Evolutionary conservation across 2,113 vertebrate genomes (phyloP).

Genomic region (Passer domesticus): DNA sequence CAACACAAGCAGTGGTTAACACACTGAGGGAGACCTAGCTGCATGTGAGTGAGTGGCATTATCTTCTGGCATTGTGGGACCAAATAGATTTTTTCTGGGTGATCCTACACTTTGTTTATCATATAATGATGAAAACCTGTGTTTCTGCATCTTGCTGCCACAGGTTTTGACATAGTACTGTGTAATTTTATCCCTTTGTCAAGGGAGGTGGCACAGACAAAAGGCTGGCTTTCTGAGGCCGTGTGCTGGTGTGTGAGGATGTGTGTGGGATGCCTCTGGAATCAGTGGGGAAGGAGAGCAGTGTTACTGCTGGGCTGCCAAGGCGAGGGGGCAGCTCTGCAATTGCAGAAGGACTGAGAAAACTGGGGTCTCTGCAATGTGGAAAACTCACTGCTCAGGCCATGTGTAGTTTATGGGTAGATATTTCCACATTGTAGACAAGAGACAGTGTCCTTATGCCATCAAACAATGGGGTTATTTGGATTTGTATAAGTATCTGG

Average conservation of each 20-base stretch:
- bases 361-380: background rate
- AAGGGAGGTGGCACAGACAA: background rate
- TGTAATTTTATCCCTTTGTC: background rate
- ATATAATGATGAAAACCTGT: fast-evolving
- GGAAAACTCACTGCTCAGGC: background rate
- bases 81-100: background rate
- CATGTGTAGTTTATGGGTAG: background rate
- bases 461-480: background rate
- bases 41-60: background rate
- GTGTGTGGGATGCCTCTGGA: background rate
- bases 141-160: background rate
- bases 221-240: background rate
- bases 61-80: background rate
- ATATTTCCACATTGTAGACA: background rate
- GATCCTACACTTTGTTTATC: background rate
- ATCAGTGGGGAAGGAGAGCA: background rate
- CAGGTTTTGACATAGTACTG: background rate
- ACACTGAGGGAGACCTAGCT: background rate
- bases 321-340: fast-evolving
- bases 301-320: fast-evolving
- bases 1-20: constrained; percentile 6
- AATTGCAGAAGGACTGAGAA: background rate
- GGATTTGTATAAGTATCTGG: background rate
- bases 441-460: background rate
- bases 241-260: fast-evolving